Evolutionary conservation across 2,113 vertebrate genomes (phyloP).

Genomic region (Poeciliopsis prolifica): DNA sequence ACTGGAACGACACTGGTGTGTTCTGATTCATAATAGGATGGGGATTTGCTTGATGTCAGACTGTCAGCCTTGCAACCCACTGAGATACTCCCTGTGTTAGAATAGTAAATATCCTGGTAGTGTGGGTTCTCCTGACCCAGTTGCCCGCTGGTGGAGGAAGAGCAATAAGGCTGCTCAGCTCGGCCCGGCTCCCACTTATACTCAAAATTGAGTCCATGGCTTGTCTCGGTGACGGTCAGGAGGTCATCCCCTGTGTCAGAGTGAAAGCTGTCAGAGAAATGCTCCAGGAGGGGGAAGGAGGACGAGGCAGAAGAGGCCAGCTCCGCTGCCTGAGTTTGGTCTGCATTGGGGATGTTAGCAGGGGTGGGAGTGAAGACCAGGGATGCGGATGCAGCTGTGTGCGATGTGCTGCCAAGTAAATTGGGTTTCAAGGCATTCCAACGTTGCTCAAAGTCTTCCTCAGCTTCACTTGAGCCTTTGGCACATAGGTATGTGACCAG

Average conservation of each 20-base stretch:
- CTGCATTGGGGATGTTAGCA: slow-evolving; percentile 12
- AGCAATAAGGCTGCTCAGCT: slow-evolving; percentile 82
- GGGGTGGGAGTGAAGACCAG: slow-evolving; percentile 43
- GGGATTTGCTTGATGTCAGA: slow-evolving; percentile 83
- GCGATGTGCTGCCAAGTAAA: slow-evolving; percentile 69
- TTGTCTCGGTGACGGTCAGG: slow-evolving; percentile 94
- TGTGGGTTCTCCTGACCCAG: slow-evolving; percentile 83
- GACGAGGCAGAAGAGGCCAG: slow-evolving; percentile 82
- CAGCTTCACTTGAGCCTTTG: slow-evolving; percentile 87
- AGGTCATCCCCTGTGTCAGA: slow-evolving; percentile 89
- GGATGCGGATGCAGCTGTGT: slow-evolving; percentile 64
- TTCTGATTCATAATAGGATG: slow-evolving; percentile 87
- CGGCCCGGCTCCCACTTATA: slow-evolving; percentile 94
- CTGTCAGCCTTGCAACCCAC: slow-evolving; percentile 71
- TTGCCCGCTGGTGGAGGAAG: slow-evolving; percentile 78
- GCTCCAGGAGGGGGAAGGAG: slow-evolving; percentile 94
- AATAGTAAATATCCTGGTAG: slow-evolving; percentile 90
- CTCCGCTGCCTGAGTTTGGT: slow-evolving; percentile 73
- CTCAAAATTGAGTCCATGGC: slow-evolving; percentile 95
- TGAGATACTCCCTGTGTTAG: slow-evolving; percentile 63
- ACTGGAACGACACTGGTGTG: slow-evolving; percentile 89
- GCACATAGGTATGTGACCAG: slow-evolving; percentile 93
- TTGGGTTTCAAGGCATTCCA: slow-evolving; percentile 94
- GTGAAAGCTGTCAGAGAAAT: slow-evolving; percentile 90
- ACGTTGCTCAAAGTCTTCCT: slow-evolving; percentile 93